Evolutionary conservation across 2,113 vertebrate species (phyloP).

Genomic region (Lampris incognitus): DNA sequence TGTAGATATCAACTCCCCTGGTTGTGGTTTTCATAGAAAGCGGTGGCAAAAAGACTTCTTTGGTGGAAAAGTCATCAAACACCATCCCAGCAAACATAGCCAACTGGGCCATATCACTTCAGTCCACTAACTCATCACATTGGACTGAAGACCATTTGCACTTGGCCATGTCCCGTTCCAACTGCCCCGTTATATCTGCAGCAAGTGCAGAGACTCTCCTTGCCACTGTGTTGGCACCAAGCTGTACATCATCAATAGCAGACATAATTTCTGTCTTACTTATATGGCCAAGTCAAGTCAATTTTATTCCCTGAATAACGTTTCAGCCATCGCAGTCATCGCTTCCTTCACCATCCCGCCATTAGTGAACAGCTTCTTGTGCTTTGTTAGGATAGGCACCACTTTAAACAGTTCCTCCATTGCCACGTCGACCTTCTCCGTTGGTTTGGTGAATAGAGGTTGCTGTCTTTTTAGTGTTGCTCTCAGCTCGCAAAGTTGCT

Average conservation of each 20-base stretch:
- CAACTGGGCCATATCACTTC: too few relatives aligned
- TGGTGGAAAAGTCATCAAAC: too few relatives aligned
- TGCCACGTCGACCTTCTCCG: neutral
- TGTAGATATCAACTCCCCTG: too few relatives aligned
- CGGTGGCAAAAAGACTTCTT: too few relatives aligned
- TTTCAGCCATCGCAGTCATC: neutral
- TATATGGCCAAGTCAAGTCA: neutral
- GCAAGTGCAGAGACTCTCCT: too few relatives aligned
- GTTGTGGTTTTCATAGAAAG: too few relatives aligned
- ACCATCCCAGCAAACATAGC: too few relatives aligned
- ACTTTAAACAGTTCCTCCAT: neutral
- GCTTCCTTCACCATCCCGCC: neutral
- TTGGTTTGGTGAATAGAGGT: neutral
- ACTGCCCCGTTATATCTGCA: too few relatives aligned
- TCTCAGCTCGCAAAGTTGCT: neutral
- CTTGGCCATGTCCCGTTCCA: too few relatives aligned
- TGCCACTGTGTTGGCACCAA: neutral
- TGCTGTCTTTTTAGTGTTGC: neutral
- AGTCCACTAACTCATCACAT: too few relatives aligned
- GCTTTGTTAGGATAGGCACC: neutral
- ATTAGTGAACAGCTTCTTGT: neutral
- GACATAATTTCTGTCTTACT: slow-evolving; percentile 2
- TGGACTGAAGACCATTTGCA: too few relatives aligned
- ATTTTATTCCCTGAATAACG: neutral
- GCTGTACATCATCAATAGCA: slow-evolving; percentile 2